Evolutionary conservation across 2,888 invertebrate genomes (phyloP), one percentile per base, ranked within the genome.

Genomic region (Opisthograptis luteolata): DNA sequence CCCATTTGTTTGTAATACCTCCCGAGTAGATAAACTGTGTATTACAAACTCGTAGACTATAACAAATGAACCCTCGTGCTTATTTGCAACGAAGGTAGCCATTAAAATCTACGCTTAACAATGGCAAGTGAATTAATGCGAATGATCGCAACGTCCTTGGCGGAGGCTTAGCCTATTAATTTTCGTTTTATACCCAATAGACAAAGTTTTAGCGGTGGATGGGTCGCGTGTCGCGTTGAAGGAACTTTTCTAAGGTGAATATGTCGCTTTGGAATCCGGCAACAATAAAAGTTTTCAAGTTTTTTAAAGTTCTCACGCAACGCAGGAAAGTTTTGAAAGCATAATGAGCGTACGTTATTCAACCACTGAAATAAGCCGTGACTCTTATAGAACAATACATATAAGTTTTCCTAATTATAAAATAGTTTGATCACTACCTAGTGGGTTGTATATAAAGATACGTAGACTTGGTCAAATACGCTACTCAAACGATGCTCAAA

Each of bases 101-200:
- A 53, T 51, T 31, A 50, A 31, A 48, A 36, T 42, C 36, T 47
- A 40, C 36, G 51, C 27, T 49, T 53, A 39, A 40, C 34, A 47
- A 39, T 30, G 34, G 39, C 42, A 48, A 37, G 37, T 36, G 27
- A 49, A 52, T 51, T 46, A 31, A 49, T 49, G 54, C 36, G 24
- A 54, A 54, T 37, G 25, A 37, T 43, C 24, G 17, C 19, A 36
- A 55, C 14, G 53, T 53, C 45, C 47, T 59, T 56, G 51, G 40
- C 30, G 28, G 28, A 41, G 42, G 14, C 19, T 45, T 31, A 27
- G 27, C 43, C 37, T 50, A 42, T 55, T 36, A 24, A 49, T 43
- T 49, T 49, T 37, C n/a, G 27, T 31, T 41, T 46, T 34, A 41
- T 48, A 30, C 14, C 24, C 30, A 19, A 27, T 35, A 44, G 40